These are phyloP conservation scores for Lottia scabra DNA, from an alignment of 2,888 invertebrate species.

Conservation along the genomic window DNA sequence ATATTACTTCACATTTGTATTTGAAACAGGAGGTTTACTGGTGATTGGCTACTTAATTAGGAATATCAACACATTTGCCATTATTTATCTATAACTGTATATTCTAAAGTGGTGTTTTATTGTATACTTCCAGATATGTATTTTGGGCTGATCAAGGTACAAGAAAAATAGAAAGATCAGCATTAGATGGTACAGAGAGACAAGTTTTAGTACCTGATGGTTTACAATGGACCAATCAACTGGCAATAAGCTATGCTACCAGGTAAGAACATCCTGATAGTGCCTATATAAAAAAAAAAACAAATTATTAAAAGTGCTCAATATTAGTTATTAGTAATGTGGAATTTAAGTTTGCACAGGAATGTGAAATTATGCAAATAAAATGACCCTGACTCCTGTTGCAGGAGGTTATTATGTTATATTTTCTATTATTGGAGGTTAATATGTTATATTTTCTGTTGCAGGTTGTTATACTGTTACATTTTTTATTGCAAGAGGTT, in stretches of 20 bases:
- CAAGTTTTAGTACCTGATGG: constrained; percentile 43
- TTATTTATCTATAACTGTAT: too few relatives aligned
- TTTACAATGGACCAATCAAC: constrained; percentile 58
- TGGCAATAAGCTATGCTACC: constrained; percentile 52
- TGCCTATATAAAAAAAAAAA: too few relatives aligned
- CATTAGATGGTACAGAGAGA: constrained; percentile 57
- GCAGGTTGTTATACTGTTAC: neutral
- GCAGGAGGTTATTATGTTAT: neutral
- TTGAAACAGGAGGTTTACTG: too few relatives aligned
- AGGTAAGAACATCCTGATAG: constrained; percentile 36
- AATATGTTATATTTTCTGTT: neutral
- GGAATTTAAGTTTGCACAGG: too few relatives aligned
- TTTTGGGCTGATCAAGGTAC: constrained; percentile 63
- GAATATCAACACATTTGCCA: too few relatives aligned
- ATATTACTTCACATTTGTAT: too few relatives aligned
- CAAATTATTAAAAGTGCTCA: too few relatives aligned
- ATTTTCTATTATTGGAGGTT: neutral
- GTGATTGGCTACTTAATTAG: too few relatives aligned
- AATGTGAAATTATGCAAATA: too few relatives aligned
- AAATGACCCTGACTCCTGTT: too few relatives aligned
- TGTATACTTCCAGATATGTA: constrained; percentile 44
- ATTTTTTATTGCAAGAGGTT: constrained; percentile 41
- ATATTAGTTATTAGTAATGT: too few relatives aligned
- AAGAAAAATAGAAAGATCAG: constrained; percentile 51
- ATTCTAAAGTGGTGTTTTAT: too few relatives aligned